Base-by-base conservation (phyloP, 2,113 vertebrate species). In the Murina feae region DNA sequence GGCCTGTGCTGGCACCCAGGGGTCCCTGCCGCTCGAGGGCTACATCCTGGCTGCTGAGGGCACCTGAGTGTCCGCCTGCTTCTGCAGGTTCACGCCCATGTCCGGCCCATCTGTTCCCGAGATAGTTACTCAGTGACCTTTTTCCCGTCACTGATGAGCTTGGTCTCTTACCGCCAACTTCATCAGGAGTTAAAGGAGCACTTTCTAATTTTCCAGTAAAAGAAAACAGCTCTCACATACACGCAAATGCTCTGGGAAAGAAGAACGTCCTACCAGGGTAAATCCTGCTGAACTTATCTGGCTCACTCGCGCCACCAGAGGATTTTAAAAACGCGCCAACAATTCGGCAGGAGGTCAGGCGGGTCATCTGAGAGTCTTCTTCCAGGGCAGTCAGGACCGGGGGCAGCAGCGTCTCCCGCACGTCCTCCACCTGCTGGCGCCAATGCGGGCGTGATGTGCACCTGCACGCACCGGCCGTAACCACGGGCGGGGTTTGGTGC, bases 331-430 rank as follows among this genome's bases (percentile, higher is more conserved):
- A 94, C 12, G 90, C 37, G 20, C 94, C 93, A 23, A 99, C 66
- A 63, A 99, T 98, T 20, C 97, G 99, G 94, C 99, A 99, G 49
- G 99, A 99, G 55, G 99, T 78, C 32, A 99, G 91, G 0, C 99
- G 98, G 37, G 98, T 96, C 88, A 98, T 99, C 97, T 98, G 98
- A 3, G 99, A 99, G 84, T 99, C 99, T 88, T 99, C 99, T 2
- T 99, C 99, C 97, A 99, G 91, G 4, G 98, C 97, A 0, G 98
- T 98, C 71, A 99, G 93, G 71, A 99, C n/a, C 5, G 94, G 97
- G 2, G 98, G 98, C 96, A 96, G 97, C 86, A 99, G 95, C 4
- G 79, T 93, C 6, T 98, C 98, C 95, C 98, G 98, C 60, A 99
- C 66, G 14, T 97, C 96, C 86, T 97, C 95, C 10, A 99, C 88